Conservation (phyloP, 1,140 invertebrate genomes). For the Hypsibius dujardini region DNA sequence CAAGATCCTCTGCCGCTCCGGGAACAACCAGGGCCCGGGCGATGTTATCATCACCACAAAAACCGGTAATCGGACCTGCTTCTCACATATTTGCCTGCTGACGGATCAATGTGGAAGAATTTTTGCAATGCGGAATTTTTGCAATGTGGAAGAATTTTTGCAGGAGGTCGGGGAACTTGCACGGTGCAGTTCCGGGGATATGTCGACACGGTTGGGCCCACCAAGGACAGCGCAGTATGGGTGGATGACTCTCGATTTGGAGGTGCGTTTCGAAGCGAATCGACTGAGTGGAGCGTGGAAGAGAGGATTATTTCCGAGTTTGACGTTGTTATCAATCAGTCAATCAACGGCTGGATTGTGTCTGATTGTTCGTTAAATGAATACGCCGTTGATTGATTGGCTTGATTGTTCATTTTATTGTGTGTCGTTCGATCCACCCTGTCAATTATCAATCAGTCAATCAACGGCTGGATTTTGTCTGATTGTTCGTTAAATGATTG, state of each 20-base stretch:
- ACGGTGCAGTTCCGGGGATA: constrained; percentile 78
- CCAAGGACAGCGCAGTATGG: constrained; percentile 97
- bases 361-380: neutral
- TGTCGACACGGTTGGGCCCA: constrained; percentile 51
- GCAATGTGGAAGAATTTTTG: neutral
- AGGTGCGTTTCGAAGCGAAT: constrained; percentile 7
- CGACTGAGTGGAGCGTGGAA: neutral
- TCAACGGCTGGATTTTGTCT: neutral
- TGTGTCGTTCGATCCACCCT: too few relatives aligned
- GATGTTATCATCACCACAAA: constrained; percentile 83
- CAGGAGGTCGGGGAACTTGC: constrained; percentile 65
- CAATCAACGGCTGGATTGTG: neutral
- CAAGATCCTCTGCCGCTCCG: constrained; percentile 87
- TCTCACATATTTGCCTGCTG: too few relatives aligned
- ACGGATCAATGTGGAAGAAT: too few relatives aligned
- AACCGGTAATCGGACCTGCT: constrained; percentile 36
- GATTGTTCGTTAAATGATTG: neutral
- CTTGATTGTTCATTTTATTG: neutral
- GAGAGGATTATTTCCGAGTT: neutral
- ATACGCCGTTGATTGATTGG: neutral
- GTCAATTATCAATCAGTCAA: neutral
- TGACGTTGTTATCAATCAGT: neutral
- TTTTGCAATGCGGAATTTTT: too few relatives aligned
- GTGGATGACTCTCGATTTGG: constrained; percentile 54
- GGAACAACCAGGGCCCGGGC: constrained; percentile 69